Evolutionary conservation across 2,888 invertebrate genomes (phyloP).

Genomic region (Halictus ligatus): DNA sequence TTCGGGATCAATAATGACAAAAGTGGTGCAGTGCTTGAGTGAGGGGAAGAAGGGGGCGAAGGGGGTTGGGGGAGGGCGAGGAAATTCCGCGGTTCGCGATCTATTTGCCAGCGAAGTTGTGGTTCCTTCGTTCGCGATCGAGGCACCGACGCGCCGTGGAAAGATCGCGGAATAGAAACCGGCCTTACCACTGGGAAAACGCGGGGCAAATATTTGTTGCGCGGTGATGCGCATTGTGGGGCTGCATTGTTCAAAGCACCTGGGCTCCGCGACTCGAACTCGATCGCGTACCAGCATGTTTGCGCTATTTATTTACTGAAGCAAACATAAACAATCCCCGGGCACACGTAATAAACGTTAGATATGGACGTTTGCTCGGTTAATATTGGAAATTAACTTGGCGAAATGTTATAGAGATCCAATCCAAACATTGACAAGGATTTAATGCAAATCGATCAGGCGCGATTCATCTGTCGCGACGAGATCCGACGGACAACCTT

Average conservation of each 20-base stretch:
- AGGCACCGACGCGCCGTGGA: neutral
- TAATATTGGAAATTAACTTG: constrained; percentile 8
- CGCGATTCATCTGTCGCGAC: neutral
- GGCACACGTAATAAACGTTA: neutral
- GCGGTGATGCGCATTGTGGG: neutral
- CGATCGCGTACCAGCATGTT: neutral
- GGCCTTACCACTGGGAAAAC: neutral
- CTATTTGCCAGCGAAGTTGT: neutral
- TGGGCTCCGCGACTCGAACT: neutral
- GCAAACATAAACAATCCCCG: neutral
- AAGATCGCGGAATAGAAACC: neutral
- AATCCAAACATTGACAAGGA: neutral
- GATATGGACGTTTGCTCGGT: neutral
- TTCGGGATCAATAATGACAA: neutral
- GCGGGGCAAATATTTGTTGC: constrained; percentile 1
- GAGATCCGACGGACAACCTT: too few relatives aligned
- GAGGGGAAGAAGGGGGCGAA: neutral
- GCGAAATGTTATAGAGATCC: neutral
- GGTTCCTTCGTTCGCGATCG: neutral
- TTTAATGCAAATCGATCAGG: neutral
- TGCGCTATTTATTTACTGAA: neutral
- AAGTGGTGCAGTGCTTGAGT: neutral
- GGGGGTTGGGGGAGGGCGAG: too few relatives aligned
- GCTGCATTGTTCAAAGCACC: neutral
- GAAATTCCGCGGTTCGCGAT: neutral